Conservation (phyloP, 1,140 invertebrate species). For the Piezodorus guildinii region DNA sequence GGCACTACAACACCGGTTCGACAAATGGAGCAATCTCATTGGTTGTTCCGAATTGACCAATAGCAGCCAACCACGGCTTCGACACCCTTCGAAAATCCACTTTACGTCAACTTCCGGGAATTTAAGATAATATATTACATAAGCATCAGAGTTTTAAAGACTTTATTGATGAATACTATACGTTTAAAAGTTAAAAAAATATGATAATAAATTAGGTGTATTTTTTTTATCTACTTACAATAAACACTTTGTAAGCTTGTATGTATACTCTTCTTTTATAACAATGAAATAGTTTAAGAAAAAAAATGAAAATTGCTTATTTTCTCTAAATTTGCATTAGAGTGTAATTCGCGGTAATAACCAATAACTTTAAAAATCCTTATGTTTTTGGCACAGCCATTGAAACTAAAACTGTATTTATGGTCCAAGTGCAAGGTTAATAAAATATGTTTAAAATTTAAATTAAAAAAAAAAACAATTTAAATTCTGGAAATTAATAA, state of each 20-base stretch:
- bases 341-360: not conserved
- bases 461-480: not conserved
- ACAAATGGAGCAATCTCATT: constrained; percentile 30
- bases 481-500: too few relatives aligned
- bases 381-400: not conserved
- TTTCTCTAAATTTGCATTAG: too few relatives aligned
- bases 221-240: too few relatives aligned
- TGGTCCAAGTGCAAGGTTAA: not conserved
- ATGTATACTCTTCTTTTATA: too few relatives aligned
- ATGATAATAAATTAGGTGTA: too few relatives aligned
- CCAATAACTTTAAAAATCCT: not conserved
- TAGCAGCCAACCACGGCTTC: constrained; percentile 26
- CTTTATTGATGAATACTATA: too few relatives aligned
- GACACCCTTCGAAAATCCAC: not conserved
- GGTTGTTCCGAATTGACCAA: constrained; percentile 25
- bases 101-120: not conserved
- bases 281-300: too few relatives aligned
- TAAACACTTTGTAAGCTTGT: too few relatives aligned
- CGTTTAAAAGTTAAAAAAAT: too few relatives aligned
- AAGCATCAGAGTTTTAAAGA: too few relatives aligned
- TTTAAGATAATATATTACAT: not conserved
- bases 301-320: too few relatives aligned
- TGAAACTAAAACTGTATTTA: not conserved
- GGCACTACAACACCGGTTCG: constrained; percentile 15
- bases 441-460: constrained; percentile 1